phyloP scores from a whole-genome alignment of 2,888 invertebrate species.

The Orthonychiurus folsomi region DNA sequence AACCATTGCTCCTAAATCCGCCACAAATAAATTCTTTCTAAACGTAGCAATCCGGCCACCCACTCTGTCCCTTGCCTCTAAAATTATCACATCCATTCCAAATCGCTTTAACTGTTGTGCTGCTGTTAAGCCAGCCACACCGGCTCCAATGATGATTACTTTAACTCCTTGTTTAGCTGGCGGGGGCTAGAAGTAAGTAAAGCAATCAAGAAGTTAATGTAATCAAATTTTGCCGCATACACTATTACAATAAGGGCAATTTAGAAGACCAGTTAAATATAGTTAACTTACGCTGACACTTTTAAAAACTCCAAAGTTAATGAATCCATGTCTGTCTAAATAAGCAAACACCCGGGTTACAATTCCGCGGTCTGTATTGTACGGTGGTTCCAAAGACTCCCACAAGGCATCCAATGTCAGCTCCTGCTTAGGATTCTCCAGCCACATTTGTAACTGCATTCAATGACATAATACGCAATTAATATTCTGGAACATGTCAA shows the following conservation, averaged over 20 bases:
- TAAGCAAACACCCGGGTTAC: constrained; percentile 80
- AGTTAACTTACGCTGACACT: constrained; percentile 58
- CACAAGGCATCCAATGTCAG: constrained; percentile 71
- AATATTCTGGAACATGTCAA: constrained; percentile 12
- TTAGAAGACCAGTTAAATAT: too few relatives aligned
- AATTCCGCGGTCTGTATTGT: constrained; percentile 79
- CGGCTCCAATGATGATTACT: constrained; percentile 61
- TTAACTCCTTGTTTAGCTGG: constrained; percentile 47
- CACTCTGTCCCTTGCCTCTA: constrained; percentile 66
- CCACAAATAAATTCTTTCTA: constrained; percentile 72
- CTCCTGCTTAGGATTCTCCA: constrained; percentile 89
- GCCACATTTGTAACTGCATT: constrained; percentile 74
- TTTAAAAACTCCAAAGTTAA: constrained; percentile 95
- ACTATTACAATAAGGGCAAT: too few relatives aligned
- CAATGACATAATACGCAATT: constrained; percentile 15
- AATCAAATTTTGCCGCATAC: constrained; percentile 1
- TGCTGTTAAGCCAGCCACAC: constrained; percentile 88
- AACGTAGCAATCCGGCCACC: constrained; percentile 96
- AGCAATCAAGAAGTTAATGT: too few relatives aligned
- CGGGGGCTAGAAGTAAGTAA: constrained; percentile 9
- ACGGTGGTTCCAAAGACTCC: constrained; percentile 74
- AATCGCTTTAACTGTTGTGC: constrained; percentile 91
- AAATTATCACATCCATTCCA: constrained; percentile 86
- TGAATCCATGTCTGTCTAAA: constrained; percentile 88
- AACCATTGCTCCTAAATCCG: constrained; percentile 86